These are phyloP conservation scores for Pangasius krempfi DNA, from an alignment of 2,797 vertebrate species.

Conservation along the genomic window DNA sequence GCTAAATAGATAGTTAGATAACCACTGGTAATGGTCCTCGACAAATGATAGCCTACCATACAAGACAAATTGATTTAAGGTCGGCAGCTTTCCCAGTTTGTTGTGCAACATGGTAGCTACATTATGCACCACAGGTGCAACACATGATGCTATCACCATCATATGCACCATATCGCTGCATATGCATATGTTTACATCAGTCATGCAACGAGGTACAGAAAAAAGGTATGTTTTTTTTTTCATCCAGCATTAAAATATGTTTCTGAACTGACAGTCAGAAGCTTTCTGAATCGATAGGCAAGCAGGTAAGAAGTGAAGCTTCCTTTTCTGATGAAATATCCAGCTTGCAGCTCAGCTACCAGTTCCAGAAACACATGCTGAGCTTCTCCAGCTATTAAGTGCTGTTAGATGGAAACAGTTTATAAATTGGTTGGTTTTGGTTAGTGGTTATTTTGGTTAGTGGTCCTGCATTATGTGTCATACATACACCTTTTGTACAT, in stretches of 20 bases:
- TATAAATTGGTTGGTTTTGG: neutral
- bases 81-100: neutral
- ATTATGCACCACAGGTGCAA: neutral
- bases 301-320: neutral
- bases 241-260: neutral
- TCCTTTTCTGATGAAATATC: neutral
- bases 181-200: neutral
- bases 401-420: neutral
- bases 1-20: neutral
- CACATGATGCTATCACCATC: neutral
- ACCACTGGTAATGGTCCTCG: neutral
- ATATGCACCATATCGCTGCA: neutral
- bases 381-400: neutral
- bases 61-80: neutral
- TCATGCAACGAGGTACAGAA: neutral
- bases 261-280: neutral
- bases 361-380: neutral
- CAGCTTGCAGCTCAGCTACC: neutral
- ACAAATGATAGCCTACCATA: neutral
- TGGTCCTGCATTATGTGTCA: neutral
- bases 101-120: neutral
- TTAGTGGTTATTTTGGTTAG: neutral
- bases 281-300: neutral
- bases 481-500: neutral
- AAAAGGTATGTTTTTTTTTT: neutral